Evolutionary conservation across 2,113 vertebrate genomes (phyloP).

Genomic region (cat (Felis catus)): F.catus_Fca126_mat1.0 CM031411.1:81030001-81030500

Average conservation of each 20-base stretch:
- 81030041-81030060: background rate
- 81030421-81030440: slow-evolving; percentile 43
- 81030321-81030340: slow-evolving; percentile 87
- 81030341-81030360: slow-evolving; percentile 76
- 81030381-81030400: slow-evolving; percentile 42
- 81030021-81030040: background rate
- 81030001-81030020: background rate
- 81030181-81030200: background rate
- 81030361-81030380: slow-evolving; percentile 76
- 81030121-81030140: background rate
- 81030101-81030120: background rate
- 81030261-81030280: slow-evolving; percentile 92
- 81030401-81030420: slow-evolving; percentile 28
- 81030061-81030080: slow-evolving; percentile 12
- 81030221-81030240: background rate
- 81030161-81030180: background rate
- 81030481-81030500: slow-evolving; percentile 42
- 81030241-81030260: slow-evolving; percentile 91
- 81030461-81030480: slow-evolving; percentile 32
- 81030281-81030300: slow-evolving; percentile 98
- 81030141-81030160: background rate
- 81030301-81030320: slow-evolving; percentile 97
- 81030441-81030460: slow-evolving; percentile 10
- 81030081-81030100: slow-evolving; percentile 11
- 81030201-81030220: background rate